Evolutionary conservation across 1,140 invertebrate species (phyloP), one percentile per base, ranked within the genome.

Genomic region (Archivesica marissinica): DNA sequence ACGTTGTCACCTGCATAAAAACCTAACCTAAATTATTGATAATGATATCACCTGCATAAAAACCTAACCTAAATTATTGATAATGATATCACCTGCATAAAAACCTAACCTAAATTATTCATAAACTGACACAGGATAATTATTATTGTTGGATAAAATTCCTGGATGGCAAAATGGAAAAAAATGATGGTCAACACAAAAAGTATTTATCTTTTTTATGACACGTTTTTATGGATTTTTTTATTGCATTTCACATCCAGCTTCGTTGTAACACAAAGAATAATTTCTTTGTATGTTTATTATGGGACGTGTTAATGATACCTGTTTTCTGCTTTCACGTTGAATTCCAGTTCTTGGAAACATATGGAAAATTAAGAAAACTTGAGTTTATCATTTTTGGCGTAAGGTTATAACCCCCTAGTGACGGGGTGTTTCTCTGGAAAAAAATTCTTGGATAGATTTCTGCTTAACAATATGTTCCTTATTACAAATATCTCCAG

Each of bases 361-460:
- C 59, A 64, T 64, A 64, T 64, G 59, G 59, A 64, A 64, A 64
- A 25, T 64, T 33, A 1, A 64, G 59, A 64, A 64, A 64, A 64
- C 33, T 17, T 25, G 4, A 28, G 25, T 25, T 59, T 30, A 59
- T 30, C 54, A 59, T 59, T 59, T 59, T 64, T 64, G 13, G 59
- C 38, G 59, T 64, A 1, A 35, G 59, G 59, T 64, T 64, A 64
- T 64, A 64, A 35, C 59, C 59, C 59, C 30, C 59, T 25, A 35
- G 59, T 64, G 59, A 64, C 30, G 9, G 4, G 59, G 20, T 64
- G 59, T 64, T 64, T n/a, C n/a, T n/a, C n/a, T n/a, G n/a, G n/a
- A n/a, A n/a, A n/a, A n/a, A n/a, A n/a, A n/a, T n/a, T n/a, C n/a
- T n/a, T n/a, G n/a, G n/a, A n/a, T n/a, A 3, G 30, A 35, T 2